Percentiles rank a stretch among this genome's conserved stretches.
phyloP scores from a whole-genome alignment of 2,888 invertebrate species.

The Belgica antarctica region DNA sequence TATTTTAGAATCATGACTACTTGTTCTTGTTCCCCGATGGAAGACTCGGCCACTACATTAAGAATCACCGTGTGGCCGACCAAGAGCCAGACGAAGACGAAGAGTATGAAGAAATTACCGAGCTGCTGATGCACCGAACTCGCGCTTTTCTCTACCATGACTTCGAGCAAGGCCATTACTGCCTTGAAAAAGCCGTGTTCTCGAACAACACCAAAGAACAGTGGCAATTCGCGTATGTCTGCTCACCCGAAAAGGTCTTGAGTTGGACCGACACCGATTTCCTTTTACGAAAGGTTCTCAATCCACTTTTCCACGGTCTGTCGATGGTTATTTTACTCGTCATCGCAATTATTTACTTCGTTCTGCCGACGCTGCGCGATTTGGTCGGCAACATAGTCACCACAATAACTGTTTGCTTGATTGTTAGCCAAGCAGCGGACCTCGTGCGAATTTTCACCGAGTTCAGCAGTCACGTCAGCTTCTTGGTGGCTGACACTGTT shows the following conservation, averaged over 20 bases:
- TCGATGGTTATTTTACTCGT: conserved; percentile 68
- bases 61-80: conserved; percentile 58
- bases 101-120: conserved; percentile 45
- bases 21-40: conserved; percentile 69
- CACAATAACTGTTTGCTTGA: conserved; percentile 74
- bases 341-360: conserved; percentile 77
- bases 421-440: conserved; percentile 74
- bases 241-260: conserved; percentile 68
- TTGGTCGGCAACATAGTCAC: conserved; percentile 81
- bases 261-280: conserved; percentile 73
- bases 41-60: conserved; percentile 69
- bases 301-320: conserved; percentile 73
- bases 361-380: conserved; percentile 75
- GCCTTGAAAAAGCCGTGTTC: conserved; percentile 70
- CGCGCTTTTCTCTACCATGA: conserved; percentile 63
- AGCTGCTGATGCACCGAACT: conserved; percentile 45
- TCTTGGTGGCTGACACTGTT: conserved; percentile 75
- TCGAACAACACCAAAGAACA: conserved; percentile 19
- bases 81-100: conserved; percentile 55
- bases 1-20: conserved; percentile 55
- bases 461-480: conserved; percentile 75
- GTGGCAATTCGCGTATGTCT: conserved; percentile 67
- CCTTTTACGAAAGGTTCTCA: conserved; percentile 70
- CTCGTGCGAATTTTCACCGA: conserved; percentile 76
- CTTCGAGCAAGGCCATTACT: conserved; percentile 73